Evolutionary conservation across 2,797 vertebrate species (phyloP), one percentile per base, ranked within the genome.

Genomic region (Protonibea diacanthus): DNA sequence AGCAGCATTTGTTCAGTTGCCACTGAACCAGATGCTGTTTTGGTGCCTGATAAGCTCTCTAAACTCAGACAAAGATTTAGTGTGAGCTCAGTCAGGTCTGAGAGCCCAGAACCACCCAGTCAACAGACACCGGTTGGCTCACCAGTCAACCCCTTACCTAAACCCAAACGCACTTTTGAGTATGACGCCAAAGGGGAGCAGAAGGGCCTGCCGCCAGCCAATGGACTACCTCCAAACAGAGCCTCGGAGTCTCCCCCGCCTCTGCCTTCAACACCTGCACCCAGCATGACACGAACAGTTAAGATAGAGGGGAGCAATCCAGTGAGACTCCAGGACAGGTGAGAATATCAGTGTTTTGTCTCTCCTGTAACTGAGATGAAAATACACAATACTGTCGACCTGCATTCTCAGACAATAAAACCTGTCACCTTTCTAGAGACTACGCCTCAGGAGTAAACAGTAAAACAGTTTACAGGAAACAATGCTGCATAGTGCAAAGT

Each of bases 101-200:
- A 91, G 68, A 95, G 93, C 74, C 94, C 97, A 44, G 96, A 95
- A 71, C 92, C 85, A 47, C 88, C 91, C 4, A 84, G 92, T 25
- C 88, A 92, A 0, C 96, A 95, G 81, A 93, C 93, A 45, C 63
- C 95, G 2, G 90, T 85, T 0, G 93, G 95, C 85, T 92, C 94
- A 0, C 92, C 94, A 0, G 96, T 99, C 76, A 99, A 99, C 86
- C 98, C 98, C 48, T 95, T 99, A 81, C 98, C 98, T 47, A 99
- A 99, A 92, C 98, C 98, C 72, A 99, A 97, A 94, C 97, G 98
- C 95, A 99, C 98, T 95, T 99, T 99, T 91, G 98, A 99, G 91
- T 99, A 99, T 2, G 98, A 99, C 75, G 97, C 97, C 83, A 98
- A 99, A 90, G 96, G 94, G 84, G 96, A 91, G 84, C 96, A 97